Evolutionary conservation across 1,140 invertebrate species (phyloP).

Genomic region (Euglossa dilemma): DNA sequence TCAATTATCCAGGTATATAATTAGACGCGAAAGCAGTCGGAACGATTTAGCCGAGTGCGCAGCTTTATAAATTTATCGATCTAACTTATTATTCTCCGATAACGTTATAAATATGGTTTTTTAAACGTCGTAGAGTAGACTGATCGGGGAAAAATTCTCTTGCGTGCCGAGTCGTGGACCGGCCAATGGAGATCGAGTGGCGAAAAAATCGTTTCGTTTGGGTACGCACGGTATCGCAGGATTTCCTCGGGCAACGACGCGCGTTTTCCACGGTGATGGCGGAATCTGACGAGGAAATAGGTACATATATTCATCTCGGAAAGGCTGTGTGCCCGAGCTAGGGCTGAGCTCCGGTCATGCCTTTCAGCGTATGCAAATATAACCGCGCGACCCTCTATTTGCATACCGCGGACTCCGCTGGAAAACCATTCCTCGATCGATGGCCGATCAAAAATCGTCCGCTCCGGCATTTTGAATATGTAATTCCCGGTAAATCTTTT

Average conservation of each 20-base stretch:
- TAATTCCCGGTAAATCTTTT: conserved; percentile 56
- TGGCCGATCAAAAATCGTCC: conserved; percentile 53
- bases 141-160: neutral
- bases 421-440: conserved; percentile 62
- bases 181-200: neutral
- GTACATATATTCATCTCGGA: conserved; percentile 26
- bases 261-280: conserved; percentile 15
- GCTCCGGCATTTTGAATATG: conserved; percentile 57
- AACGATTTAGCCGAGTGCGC: neutral
- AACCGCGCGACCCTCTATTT: conserved; percentile 58
- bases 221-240: neutral
- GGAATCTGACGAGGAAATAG: conserved; percentile 50
- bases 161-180: neutral
- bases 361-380: conserved; percentile 68
- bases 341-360: conserved; percentile 34
- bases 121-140: neutral
- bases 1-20: neutral
- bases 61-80: neutral
- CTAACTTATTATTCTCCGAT: neutral
- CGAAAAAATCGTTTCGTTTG: neutral
- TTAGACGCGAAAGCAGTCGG: neutral
- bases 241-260: conserved; percentile 4
- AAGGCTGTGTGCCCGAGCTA: conserved; percentile 21
- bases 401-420: conserved; percentile 62
- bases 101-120: no score